Conservation (phyloP, 2,888 invertebrate species). For the Acanthosoma haemorrhoidale region DNA sequence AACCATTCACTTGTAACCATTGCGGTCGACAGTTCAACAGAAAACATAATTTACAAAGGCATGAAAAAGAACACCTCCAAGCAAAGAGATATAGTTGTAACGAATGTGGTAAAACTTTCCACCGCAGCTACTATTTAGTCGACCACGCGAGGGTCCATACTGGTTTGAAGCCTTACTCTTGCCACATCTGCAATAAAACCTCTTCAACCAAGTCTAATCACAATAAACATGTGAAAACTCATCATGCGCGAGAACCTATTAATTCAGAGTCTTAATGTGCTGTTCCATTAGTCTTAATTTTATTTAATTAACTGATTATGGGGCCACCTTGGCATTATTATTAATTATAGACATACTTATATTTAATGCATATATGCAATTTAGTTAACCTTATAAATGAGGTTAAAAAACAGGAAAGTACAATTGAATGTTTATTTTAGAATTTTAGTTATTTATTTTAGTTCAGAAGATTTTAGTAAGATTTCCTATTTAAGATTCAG, state of each 20-base stretch:
- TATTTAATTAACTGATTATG: constrained; percentile 12
- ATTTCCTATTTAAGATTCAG: background rate
- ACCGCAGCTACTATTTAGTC: constrained; percentile 78
- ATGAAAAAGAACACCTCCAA: constrained; percentile 77
- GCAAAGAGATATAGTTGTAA: constrained; percentile 67
- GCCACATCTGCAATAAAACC: constrained; percentile 83
- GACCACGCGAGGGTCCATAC: constrained; percentile 83
- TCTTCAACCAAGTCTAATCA: constrained; percentile 87
- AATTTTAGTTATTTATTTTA: background rate
- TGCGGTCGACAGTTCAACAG: constrained; percentile 84
- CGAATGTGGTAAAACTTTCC: constrained; percentile 76
- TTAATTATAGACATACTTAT: background rate
- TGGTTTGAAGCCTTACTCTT: constrained; percentile 73
- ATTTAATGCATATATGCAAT: background rate
- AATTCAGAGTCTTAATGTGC: constrained; percentile 65
- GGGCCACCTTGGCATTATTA: constrained; percentile 22
- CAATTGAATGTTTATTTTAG: background rate
- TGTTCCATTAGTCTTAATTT: background rate
- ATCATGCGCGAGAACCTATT: constrained; percentile 80
- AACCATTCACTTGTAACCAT: constrained; percentile 82
- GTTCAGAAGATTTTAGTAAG: background rate
- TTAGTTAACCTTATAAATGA: too few species aligned
- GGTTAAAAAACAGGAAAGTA: background rate
- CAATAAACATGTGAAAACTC: constrained; percentile 83
- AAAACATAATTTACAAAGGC: constrained; percentile 81